These are phyloP conservation scores for Tiliacea aurago DNA, from an alignment of 2,888 invertebrate genomes.

Conservation along the genomic window DNA sequence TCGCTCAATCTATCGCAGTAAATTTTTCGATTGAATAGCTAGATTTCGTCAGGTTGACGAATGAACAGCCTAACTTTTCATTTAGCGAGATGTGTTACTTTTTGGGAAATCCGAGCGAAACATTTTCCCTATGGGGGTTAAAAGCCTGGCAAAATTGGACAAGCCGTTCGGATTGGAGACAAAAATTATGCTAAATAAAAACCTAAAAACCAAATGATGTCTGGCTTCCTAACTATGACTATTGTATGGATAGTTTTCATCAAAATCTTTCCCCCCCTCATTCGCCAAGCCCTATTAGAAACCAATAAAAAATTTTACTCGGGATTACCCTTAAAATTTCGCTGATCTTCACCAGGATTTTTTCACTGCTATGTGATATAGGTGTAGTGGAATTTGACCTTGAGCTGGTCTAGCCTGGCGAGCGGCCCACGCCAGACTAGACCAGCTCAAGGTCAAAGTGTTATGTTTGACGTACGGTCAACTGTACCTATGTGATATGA, in stretches of 20 bases:
- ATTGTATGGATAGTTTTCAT: background rate
- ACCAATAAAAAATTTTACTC: background rate
- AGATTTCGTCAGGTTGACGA: background rate
- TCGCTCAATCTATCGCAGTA: background rate
- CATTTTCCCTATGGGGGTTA: background rate
- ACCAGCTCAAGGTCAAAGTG: background rate
- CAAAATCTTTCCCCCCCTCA: background rate
- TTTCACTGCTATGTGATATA: background rate
- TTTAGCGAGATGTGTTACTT: no score
- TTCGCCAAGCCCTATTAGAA: background rate
- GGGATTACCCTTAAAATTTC: conserved; percentile 6
- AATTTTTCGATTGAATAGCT: background rate
- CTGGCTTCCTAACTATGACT: background rate
- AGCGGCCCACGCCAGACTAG: background rate
- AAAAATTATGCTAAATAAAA: background rate
- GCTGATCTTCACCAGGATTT: background rate
- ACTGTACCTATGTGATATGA: background rate
- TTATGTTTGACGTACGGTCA: background rate
- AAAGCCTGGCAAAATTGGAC: background rate
- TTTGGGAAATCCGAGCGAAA: background rate
- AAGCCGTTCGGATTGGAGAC: background rate
- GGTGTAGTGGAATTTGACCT: background rate
- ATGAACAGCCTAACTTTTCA: background rate
- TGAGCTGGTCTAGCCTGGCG: no score
- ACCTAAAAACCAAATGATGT: background rate